A percentile compares a stretch with the other conserved stretches of the same genome.
These are phyloP conservation scores for Phrynocephalus guinanensis DNA, from an alignment of 2,797 vertebrate genomes.

Conservation along the genomic window DNA sequence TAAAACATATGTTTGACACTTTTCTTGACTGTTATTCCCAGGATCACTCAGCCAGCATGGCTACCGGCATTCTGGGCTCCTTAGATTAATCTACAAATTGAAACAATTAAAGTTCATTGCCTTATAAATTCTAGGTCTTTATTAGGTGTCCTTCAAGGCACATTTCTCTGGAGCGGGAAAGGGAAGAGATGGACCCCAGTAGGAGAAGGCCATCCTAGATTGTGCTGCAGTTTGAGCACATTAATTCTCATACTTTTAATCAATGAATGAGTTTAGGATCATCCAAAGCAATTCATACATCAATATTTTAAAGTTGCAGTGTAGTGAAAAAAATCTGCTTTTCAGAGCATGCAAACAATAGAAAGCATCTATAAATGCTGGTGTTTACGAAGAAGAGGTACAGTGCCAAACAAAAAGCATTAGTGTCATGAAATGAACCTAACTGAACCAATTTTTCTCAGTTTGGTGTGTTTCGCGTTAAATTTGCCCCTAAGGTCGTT, in stretches of 20 bases:
- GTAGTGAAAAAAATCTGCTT: conserved; percentile 13
- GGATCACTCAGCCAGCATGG: no score
- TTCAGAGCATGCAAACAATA: no score
- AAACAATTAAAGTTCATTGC: not conserved
- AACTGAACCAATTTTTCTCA: no score
- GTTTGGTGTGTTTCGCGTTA: no score
- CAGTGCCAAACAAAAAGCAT: no score
- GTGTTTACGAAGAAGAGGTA: no score
- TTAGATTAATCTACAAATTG: not conserved
- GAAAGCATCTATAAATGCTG: no score
- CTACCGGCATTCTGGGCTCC: no score
- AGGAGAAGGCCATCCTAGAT: not conserved
- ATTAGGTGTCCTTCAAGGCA: not conserved
- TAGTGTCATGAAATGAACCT: no score
- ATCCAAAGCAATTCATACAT: not conserved
- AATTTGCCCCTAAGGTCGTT: no score
- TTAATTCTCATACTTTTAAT: not conserved
- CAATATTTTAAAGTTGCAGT: not conserved
- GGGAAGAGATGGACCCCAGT: not conserved
- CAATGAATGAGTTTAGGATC: conserved; percentile 28
- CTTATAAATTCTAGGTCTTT: not conserved
- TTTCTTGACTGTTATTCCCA: no score
- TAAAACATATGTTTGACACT: no score
- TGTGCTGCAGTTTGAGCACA: not conserved
- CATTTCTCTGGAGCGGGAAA: not conserved